These are phyloP conservation scores for Charanyca ferruginea DNA, from an alignment of 2,888 invertebrate genomes.

Conservation along the genomic window DNA sequence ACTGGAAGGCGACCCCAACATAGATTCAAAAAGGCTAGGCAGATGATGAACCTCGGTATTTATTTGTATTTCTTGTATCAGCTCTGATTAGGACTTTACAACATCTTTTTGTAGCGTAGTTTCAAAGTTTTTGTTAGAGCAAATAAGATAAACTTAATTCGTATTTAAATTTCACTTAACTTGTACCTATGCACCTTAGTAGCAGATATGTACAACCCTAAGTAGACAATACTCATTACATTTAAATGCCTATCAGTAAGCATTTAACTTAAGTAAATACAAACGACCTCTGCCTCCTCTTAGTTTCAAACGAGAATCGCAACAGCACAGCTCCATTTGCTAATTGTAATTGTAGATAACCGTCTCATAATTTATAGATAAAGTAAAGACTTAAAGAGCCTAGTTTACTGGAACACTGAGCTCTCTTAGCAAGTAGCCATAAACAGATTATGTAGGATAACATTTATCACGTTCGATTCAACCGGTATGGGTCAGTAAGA, in stretches of 20 bases:
- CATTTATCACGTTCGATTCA: constrained; percentile 68
- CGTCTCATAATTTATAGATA: constrained; percentile 50
- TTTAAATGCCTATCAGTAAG: constrained; percentile 2
- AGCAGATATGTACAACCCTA: background rate
- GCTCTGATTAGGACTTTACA: too few species aligned
- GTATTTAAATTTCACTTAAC: too few species aligned
- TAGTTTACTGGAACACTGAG: constrained; percentile 50
- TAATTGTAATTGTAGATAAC: constrained; percentile 55
- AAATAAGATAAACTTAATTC: too few species aligned
- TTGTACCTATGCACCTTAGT: too few species aligned
- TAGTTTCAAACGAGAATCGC: constrained; percentile 20
- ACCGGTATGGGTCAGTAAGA: constrained; percentile 62
- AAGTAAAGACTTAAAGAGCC: constrained; percentile 51
- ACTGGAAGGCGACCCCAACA: too few species aligned
- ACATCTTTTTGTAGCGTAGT: too few species aligned
- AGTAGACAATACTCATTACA: background rate
- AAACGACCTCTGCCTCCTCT: constrained; percentile 19
- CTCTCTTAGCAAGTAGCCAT: constrained; percentile 57
- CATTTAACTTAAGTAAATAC: background rate
- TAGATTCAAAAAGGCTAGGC: too few species aligned
- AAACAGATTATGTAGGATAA: constrained; percentile 67
- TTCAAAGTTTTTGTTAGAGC: too few species aligned
- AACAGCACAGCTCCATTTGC: constrained; percentile 39
- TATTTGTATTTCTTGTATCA: too few species aligned
- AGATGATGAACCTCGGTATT: too few species aligned